Evolutionary conservation across 2,113 vertebrate genomes (phyloP).

Genomic region (Heterochromis multidens): DNA sequence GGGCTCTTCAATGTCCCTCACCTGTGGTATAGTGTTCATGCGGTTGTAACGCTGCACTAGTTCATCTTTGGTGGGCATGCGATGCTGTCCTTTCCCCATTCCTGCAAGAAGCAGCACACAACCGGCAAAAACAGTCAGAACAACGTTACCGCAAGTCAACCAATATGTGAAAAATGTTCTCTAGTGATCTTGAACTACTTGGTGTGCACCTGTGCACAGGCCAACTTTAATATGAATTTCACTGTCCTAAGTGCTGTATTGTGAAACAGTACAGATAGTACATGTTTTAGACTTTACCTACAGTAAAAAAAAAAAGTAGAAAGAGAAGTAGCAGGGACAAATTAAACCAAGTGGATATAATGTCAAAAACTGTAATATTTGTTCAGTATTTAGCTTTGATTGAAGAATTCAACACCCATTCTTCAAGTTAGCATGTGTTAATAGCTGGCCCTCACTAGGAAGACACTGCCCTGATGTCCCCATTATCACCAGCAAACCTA

Average conservation of each 20-base stretch:
- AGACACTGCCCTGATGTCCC: not conserved
- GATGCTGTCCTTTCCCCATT: slow-evolving; percentile 99
- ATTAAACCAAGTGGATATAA: not conserved
- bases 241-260: not conserved
- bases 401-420: not conserved
- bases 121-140: slow-evolving; percentile 25
- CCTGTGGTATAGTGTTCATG: slow-evolving; percentile 99
- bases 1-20: slow-evolving; percentile 45
- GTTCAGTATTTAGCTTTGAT: not conserved
- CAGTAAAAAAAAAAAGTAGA: not conserved
- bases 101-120: slow-evolving; percentile 73
- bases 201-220: not conserved
- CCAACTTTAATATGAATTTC: not conserved
- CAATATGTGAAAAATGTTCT: not conserved
- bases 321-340: not conserved
- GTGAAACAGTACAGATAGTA: not conserved
- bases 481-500: not conserved
- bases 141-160: not conserved
- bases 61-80: slow-evolving; percentile 98
- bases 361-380: not conserved
- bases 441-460: not conserved
- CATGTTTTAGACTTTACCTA: not conserved
- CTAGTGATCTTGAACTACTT: not conserved
- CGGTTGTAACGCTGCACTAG: slow-evolving; percentile 97
- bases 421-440: not conserved